Base-by-base conservation (phyloP, 2,113 vertebrate species). In the Synodontis membranacea region DNA sequence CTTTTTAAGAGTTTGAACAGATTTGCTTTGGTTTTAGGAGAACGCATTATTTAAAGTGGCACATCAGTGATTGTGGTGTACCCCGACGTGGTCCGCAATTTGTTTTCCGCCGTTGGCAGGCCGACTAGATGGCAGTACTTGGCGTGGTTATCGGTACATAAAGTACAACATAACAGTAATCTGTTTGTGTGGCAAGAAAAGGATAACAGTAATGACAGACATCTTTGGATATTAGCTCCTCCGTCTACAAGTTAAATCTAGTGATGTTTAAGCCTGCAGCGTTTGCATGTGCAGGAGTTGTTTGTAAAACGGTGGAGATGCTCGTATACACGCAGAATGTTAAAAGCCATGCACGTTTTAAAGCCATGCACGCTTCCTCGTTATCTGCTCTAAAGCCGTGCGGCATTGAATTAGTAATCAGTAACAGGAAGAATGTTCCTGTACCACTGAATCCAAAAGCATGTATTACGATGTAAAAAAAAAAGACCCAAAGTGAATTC, bases 51-150 rank as follows among this genome's bases (percentile, higher is more conserved):
- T 81, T 80, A 48, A 25, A 80, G 37, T 86, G 85, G 85, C 34
- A 34, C 50, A 48, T 58, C 39, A 56, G 78, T 58, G 37, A 50
- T 14, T 72, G 78, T 72, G 78, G 78, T n/a, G 12, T 44, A 46
- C 42, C 60, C 48, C 6, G 23, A 72, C 81, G 62, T 81, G 85
- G 50, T 70, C 54, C 19, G 66, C 21, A 86, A 25, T 62, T 81
- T 74, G 80, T 72, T 74, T 82, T 86, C 80, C 80, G 39, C 68
- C 46, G 17, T 56, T 68, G 79, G 52, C 50, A 74, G 79, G 34
- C n/a, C 1, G n/a, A 58, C 14, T 46, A 9, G 70, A 60, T 34
- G 83, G 76, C 31, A 79, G 79, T 34, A 39, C 21, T 75, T 70
- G 60, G 60, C 66, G 46, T 31, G 76, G 48, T 48, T 42, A 62